phyloP scores from a whole-genome alignment of 1,140 invertebrate species.

The Papilio polytes region DNA sequence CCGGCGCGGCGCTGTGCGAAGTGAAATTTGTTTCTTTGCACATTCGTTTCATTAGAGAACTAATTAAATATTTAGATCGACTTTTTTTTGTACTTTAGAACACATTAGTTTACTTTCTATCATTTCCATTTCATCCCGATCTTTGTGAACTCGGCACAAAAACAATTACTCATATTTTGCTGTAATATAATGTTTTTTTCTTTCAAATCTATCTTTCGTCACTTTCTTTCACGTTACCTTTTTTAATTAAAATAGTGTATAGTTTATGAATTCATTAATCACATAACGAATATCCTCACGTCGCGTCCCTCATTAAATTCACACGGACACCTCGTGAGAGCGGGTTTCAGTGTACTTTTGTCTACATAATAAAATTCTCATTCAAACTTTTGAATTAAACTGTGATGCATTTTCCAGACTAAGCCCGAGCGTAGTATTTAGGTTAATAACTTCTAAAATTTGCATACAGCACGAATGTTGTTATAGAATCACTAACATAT shows the following conservation, averaged over 20 bases:
- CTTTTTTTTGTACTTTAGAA: neutral
- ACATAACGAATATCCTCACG: neutral
- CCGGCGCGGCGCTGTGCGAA: neutral
- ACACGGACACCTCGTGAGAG: neutral
- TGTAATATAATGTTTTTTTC: neutral
- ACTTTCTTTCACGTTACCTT: neutral
- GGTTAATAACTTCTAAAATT: constrained; percentile 2
- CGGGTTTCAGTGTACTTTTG: neutral
- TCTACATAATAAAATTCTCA: constrained; percentile 1
- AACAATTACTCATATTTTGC: too few relatives aligned
- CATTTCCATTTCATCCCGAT: too few relatives aligned
- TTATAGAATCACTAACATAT: neutral
- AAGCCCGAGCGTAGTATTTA: neutral
- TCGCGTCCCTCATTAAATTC: neutral
- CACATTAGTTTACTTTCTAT: too few relatives aligned
- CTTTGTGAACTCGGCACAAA: too few relatives aligned
- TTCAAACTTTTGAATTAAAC: neutral
- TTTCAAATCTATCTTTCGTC: neutral
- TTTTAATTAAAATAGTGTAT: neutral
- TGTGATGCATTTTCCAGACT: neutral
- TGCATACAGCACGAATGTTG: neutral
- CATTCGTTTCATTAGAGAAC: neutral
- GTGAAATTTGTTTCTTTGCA: constrained; percentile 9
- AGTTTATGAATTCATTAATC: neutral
- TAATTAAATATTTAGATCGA: neutral